A percentile compares a stretch with the other conserved stretches of the same genome.
phyloP scores from a whole-genome alignment of 2,797 vertebrate species.

The Anomalospiza imberbis region DNA sequence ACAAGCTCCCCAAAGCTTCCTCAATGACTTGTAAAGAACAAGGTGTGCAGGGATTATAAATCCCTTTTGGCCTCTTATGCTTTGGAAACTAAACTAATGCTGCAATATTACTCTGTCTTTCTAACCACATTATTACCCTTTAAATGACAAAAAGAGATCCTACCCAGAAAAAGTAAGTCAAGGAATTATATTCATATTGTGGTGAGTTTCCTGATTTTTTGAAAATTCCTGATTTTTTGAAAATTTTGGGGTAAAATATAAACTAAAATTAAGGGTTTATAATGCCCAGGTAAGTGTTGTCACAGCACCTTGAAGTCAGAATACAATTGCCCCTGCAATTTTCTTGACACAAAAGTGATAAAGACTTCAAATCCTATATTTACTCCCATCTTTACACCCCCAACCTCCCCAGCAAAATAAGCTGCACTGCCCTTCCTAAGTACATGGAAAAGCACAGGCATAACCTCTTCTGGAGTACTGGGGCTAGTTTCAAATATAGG shows the following conservation, averaged over 20 bases:
- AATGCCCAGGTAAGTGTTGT: background rate
- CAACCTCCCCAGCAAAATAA: background rate
- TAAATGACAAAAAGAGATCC: background rate
- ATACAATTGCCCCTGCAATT: background rate
- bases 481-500: background rate
- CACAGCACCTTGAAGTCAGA: background rate
- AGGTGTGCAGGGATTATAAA: background rate
- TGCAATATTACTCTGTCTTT: background rate
- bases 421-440: background rate
- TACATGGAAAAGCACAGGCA: background rate
- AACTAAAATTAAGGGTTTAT: background rate
- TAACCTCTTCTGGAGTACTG: background rate
- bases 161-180: background rate
- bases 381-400: background rate
- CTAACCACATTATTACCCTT: background rate
- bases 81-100: background rate
- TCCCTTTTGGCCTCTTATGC: background rate
- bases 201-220: background rate
- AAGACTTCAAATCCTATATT: background rate
- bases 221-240: background rate
- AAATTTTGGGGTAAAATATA: background rate
- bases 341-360: background rate
- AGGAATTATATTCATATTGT: background rate
- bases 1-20: background rate
- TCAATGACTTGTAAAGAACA: background rate